Evolutionary conservation across 2,888 invertebrate species (phyloP), one percentile per base, ranked within the genome.

Genomic region (Oligia latruncula): DNA sequence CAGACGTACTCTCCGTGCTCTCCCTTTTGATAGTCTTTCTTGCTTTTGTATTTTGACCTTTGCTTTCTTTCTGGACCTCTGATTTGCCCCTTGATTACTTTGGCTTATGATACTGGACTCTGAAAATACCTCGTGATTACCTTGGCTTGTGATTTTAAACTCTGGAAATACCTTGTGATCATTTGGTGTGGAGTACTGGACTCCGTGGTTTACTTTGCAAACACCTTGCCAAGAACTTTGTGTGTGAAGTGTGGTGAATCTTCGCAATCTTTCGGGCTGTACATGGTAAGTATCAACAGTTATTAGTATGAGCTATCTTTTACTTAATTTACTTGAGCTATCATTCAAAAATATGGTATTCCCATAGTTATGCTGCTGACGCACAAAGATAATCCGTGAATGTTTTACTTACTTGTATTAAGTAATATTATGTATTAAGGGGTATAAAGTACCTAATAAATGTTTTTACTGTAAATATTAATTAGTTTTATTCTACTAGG

Each of bases 31-130:
- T n/a, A 4, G 35, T 0, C 29, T 71, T n/a, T 60, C 40, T 43
- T 43, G n/a, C 35, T 4, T 71, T 43, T 29, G 9, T 71, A 60
- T 43, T 71, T 20, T 60, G 60, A 71, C 71, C 60, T 0, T 13
- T 71, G 43, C 29, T 71, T 71, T 58, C 40, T 60, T 71, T 71
- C 43, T 60, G 71, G 71, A 71, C 40, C 71, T 58, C 71, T n/a
- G 58, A 71, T 71, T 71, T 58, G n/a, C 58, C 17, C 20, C 43
- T 29, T 20, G 43, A 72, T 6, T 71, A 71, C 55, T 20, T 35
- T 64, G 17, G 35, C 35, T 64, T 64, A 9, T 64, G 35, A 64
- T 64, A 9, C 9, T 64, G 64, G 64, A 35, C 64, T 64, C 17
- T 64, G n/a, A 62, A 62, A 58, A 62, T 62, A 62, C 62, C 58